phyloP scores from a whole-genome alignment of 2,888 invertebrate species.

The Monochamus alternatus region DNA sequence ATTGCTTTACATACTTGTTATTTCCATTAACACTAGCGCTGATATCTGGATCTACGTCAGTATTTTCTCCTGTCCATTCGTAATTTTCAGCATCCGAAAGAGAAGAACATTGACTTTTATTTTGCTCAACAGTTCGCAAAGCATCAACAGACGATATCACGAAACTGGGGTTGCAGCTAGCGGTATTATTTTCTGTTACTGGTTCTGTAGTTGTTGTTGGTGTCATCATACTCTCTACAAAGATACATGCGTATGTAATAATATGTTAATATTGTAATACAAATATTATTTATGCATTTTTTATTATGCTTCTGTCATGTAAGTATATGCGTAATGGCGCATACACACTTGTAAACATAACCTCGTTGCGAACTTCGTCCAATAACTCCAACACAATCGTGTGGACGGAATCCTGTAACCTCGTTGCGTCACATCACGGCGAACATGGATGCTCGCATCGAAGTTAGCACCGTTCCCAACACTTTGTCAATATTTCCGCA shows the following conservation, averaged over 20 bases:
- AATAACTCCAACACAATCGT: too few relatives aligned
- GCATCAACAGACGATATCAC: slow-evolving; percentile 45
- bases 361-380: too few relatives aligned
- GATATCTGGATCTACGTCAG: slow-evolving; percentile 72
- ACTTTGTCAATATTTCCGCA: too few relatives aligned
- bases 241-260: slow-evolving; percentile 4
- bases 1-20: slow-evolving; percentile 52
- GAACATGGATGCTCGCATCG: too few relatives aligned
- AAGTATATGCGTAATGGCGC: background rate
- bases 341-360: background rate
- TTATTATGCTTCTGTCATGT: background rate
- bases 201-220: slow-evolving; percentile 48
- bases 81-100: slow-evolving; percentile 87
- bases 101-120: slow-evolving; percentile 72
- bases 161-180: slow-evolving; percentile 44
- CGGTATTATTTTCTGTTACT: slow-evolving; percentile 44
- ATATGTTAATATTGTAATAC: background rate
- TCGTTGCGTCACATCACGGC: too few relatives aligned
- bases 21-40: slow-evolving; percentile 56
- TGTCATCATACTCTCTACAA: slow-evolving; percentile 53
- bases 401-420: too few relatives aligned
- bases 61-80: slow-evolving; percentile 82
- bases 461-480: too few relatives aligned
- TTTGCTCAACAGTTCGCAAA: slow-evolving; percentile 48
- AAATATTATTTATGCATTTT: background rate